Conservation (phyloP, 2,888 invertebrate genomes). For the Xestia ashworthii region DNA sequence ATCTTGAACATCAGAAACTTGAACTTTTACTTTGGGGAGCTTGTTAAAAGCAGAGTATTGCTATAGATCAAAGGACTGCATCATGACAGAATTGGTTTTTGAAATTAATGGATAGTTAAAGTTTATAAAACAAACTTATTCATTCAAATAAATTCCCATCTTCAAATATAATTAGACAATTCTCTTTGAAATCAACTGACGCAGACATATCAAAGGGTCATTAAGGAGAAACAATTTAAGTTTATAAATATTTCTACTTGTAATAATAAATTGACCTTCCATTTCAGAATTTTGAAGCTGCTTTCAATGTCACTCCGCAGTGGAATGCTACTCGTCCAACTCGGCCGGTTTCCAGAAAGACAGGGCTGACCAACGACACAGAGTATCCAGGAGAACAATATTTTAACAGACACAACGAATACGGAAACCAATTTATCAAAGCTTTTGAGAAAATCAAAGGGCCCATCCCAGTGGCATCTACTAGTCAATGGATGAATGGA, state of each 20-base stretch:
- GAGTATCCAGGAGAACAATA: conserved; percentile 75
- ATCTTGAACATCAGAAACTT: conserved; percentile 1
- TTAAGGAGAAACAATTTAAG: background rate
- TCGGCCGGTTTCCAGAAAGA: conserved; percentile 3
- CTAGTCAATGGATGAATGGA: conserved; percentile 81
- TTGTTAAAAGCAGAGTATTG: background rate
- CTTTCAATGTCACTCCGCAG: conserved; percentile 87
- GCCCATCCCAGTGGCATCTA: conserved; percentile 72
- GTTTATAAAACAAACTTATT: background rate
- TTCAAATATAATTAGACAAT: too few species aligned
- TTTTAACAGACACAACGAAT: conserved; percentile 89
- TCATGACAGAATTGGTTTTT: background rate
- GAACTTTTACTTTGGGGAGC: conserved; percentile 3
- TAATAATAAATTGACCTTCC: background rate
- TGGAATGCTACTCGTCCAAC: conserved; percentile 83
- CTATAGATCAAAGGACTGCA: background rate
- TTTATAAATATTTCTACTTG: background rate
- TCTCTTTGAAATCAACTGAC: background rate
- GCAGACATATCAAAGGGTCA: background rate
- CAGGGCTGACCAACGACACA: conserved; percentile 71
- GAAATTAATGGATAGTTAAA: background rate
- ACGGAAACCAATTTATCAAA: conserved; percentile 87
- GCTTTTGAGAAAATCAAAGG: conserved; percentile 74
- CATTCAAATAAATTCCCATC: background rate
- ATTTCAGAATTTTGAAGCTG: conserved; percentile 81